These are phyloP conservation scores for Caenorhabditis inopinata DNA, from an alignment of 1,140 invertebrate genomes.

Conservation along the genomic window DNA sequence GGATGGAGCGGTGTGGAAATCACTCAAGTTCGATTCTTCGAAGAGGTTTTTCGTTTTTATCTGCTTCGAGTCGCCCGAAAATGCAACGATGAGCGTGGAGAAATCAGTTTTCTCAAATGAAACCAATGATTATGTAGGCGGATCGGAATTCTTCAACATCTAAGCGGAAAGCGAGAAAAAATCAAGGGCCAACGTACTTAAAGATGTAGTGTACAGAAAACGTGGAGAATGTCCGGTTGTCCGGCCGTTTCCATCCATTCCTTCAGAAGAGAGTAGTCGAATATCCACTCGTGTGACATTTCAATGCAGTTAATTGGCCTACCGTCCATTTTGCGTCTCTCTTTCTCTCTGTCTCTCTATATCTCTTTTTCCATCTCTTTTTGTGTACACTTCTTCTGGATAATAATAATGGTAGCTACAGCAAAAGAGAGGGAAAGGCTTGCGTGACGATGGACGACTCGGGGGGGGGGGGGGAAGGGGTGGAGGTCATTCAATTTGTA, in stretches of 20 bases:
- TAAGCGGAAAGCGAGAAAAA: background rate
- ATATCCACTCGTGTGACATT: constrained; percentile 27
- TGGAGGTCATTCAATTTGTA: constrained; percentile 22
- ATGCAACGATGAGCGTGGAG: no score
- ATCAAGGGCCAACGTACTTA: background rate
- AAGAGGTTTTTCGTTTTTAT: no score
- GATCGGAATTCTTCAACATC: background rate
- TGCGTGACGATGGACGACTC: constrained; percentile 2
- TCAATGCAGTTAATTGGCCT: constrained; percentile 34
- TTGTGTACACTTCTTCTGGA: constrained; percentile 1
- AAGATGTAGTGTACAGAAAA: no score
- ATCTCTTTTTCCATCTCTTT: no score
- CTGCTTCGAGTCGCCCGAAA: no score
- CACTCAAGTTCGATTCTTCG: no score
- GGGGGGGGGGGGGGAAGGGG: no score
- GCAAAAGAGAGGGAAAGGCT: background rate
- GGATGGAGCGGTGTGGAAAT: no score
- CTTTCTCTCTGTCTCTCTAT: background rate
- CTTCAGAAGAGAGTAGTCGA: no score
- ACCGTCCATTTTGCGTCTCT: background rate
- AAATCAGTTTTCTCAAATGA: no score
- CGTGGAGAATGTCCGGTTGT: background rate
- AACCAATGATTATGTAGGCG: no score
- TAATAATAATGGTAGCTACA: constrained; percentile 31
- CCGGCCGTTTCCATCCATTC: background rate